Percentiles rank a stretch among this genome's conserved stretches.
Conservation (phyloP, 2,113 vertebrate genomes). For the Phrynosoma platyrhinos region DNA sequence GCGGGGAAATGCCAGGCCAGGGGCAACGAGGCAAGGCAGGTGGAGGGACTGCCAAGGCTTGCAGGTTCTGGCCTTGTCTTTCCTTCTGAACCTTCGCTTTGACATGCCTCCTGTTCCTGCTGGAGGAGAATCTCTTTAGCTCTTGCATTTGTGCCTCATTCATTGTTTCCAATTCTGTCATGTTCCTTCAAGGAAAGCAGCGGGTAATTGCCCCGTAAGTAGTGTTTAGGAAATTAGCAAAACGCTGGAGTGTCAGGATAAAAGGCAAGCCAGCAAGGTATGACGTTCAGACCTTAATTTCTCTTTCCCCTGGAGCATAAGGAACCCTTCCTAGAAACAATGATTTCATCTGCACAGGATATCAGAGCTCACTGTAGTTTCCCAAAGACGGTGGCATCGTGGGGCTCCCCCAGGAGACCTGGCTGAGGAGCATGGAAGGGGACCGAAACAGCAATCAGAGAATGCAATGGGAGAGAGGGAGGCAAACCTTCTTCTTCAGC, state of each 20-base stretch:
- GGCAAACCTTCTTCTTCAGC: too few relatives aligned
- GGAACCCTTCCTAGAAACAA: not conserved
- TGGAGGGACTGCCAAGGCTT: not conserved
- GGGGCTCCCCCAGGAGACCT: not conserved
- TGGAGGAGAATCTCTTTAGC: not conserved
- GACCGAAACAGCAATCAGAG: not conserved
- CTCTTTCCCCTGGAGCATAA: not conserved
- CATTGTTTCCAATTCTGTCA: conserved; percentile 1
- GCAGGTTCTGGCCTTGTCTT: too few relatives aligned
- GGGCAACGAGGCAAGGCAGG: not conserved
- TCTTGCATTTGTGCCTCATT: not conserved
- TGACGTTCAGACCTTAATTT: not conserved
- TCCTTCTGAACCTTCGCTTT: not conserved
- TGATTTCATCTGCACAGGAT: not conserved
- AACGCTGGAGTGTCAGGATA: not conserved
- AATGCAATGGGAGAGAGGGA: too few relatives aligned
- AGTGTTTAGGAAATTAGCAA: conserved; percentile 15
- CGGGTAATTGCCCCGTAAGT: not conserved
- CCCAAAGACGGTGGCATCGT: not conserved
- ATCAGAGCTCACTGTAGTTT: not conserved
- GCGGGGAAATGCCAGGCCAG: not conserved
- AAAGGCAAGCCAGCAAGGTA: not conserved
- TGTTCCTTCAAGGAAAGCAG: conserved; percentile 9
- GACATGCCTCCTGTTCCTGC: not conserved
- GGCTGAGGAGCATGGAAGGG: not conserved